Evolutionary conservation across 2,797 vertebrate genomes (phyloP), one percentile per base, ranked within the genome.

Genomic region (Tokudaia muenninki): DNA sequence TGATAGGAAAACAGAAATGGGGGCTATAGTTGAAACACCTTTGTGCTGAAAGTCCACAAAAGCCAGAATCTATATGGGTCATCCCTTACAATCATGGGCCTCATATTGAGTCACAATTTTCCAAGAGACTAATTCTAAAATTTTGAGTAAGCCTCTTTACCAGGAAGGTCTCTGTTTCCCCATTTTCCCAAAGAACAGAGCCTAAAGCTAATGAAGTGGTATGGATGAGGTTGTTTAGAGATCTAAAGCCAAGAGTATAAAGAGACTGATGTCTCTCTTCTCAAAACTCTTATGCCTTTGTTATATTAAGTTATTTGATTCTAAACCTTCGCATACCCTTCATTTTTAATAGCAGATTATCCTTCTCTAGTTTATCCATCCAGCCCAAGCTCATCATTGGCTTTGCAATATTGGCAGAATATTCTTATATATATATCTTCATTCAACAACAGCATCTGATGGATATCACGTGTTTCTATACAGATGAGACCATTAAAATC

Each of bases 1-100:
- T 84, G 59, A 93, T 31, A 41, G 65, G 87, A 94, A 96, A 89
- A 55, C 37, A 78, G 82, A 92, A 87, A 77, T 34, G 21, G 70
- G 3, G 41, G 31, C n/a, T 84, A 1, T 12, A 47, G 13, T 37
- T 19, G 24, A 57, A 65, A 90, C 3, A 81, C 6, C 6, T 75
- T 74, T 57, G 8, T 86, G 31, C 47, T 57, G 17, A 8, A 44
- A 91, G 19, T 79, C 34, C n/a, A 67, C 37, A 65, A 41, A 88
- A 75, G 41, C 22, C 26, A 26, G 24, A 65, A 59, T 50, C 57
- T 22, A 22, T 11, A 3, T 9, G 24, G 11, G 5, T 26, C 26
- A n/a, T 11, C 12, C 77, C 65, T 63, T 10, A n/a, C 6, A 52
- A 50, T 1, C 3, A 1, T 1, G 41, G 44, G 74, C 9, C 37